These are phyloP conservation scores for Dilophus febrilis DNA, from an alignment of 2,888 invertebrate genomes.

Conservation along the genomic window DNA sequence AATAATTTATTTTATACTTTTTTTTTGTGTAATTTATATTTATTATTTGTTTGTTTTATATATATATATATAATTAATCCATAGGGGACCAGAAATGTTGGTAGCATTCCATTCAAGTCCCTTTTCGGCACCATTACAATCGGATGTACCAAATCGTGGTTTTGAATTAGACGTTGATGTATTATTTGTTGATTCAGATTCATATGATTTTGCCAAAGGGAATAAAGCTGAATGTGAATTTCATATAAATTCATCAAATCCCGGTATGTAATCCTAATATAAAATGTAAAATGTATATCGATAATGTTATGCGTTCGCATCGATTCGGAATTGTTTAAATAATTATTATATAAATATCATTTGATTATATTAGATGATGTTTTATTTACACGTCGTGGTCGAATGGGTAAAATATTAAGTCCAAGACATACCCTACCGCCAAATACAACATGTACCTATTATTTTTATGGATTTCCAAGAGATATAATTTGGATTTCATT, in stretches of 20 bases:
- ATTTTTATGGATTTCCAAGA: constrained; percentile 59
- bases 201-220: constrained; percentile 58
- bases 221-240: constrained; percentile 43
- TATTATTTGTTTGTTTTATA: constrained; percentile 8
- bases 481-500: constrained; percentile 80
- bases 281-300: not conserved
- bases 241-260: constrained; percentile 53
- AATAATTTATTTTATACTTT: not conserved
- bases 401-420: constrained; percentile 57
- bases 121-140: constrained; percentile 59
- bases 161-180: constrained; percentile 79
- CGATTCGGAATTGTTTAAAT: too few relatives aligned
- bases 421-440: constrained; percentile 73
- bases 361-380: constrained; percentile 27
- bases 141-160: constrained; percentile 48
- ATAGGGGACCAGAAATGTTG: constrained; percentile 61
- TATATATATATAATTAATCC: not conserved
- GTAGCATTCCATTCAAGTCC: constrained; percentile 79
- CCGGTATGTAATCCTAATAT: constrained; percentile 21
- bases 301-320: too few relatives aligned
- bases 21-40: constrained; percentile 1
- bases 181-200: constrained; percentile 74
- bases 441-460: constrained; percentile 74
- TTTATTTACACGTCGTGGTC: constrained; percentile 37
- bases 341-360: constrained; percentile 13